Conservation (phyloP, 2,888 invertebrate genomes). For the Ptilodon capucinus region DNA sequence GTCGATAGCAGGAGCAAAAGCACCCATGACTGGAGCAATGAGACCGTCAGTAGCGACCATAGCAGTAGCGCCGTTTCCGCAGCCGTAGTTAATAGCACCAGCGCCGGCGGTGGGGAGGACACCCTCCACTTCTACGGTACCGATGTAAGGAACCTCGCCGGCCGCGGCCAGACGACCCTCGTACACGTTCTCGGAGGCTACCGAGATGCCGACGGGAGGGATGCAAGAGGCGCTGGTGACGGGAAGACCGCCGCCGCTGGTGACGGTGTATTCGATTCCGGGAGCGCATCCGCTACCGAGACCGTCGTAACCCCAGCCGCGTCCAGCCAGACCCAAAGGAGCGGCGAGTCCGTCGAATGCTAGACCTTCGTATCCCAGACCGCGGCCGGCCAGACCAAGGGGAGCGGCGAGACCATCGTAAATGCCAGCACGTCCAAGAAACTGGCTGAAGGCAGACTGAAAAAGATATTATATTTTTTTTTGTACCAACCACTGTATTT, state of each 20-base stretch:
- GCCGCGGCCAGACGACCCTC: constrained; percentile 15
- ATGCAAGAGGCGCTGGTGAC: constrained; percentile 15
- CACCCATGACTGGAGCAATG: no score
- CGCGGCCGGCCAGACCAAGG: not conserved
- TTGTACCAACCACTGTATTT: no score
- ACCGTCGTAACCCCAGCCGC: constrained; percentile 2
- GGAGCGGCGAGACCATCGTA: constrained; percentile 2
- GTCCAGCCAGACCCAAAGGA: constrained; percentile 3
- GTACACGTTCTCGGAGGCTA: constrained; percentile 20
- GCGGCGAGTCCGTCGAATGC: constrained; percentile 6
- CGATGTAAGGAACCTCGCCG: constrained; percentile 26
- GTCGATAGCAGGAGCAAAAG: no score
- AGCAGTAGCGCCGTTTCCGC: constrained; percentile 17
- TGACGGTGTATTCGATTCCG: constrained; percentile 10
- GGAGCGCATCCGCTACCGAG: constrained; percentile 8
- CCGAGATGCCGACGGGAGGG: constrained; percentile 9
- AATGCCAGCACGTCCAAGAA: constrained; percentile 2
- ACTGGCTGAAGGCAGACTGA: constrained; percentile 10
- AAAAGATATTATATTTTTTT: not conserved
- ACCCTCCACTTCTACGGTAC: constrained; percentile 15
- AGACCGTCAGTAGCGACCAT: no score
- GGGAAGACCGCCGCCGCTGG: constrained; percentile 15
- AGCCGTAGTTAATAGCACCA: constrained; percentile 20
- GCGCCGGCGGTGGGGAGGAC: constrained; percentile 13
- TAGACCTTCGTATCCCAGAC: constrained; percentile 14